Base-by-base conservation (phyloP, 2,113 vertebrate genomes). In the Chamaea fasciata region DNA sequence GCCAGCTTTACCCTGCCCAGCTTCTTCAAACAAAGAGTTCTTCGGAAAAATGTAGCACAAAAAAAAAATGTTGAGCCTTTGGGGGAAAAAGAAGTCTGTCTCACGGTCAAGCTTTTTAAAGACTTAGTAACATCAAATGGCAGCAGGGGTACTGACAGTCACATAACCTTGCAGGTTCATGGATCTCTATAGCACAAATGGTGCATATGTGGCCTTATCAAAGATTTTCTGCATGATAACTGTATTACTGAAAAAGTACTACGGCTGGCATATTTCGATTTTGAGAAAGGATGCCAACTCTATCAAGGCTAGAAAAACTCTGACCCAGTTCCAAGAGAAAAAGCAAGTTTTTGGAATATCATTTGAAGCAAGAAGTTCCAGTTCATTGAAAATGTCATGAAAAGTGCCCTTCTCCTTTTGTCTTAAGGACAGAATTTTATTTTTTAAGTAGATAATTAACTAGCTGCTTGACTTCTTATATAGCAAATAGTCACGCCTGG, bases 1-100 rank as follows among this genome's bases (percentile, higher is more conserved):
- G 96, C 94, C 95, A 95, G 96, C 94, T 96, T 88, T 96, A 96
- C 90, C 94, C 96, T 96, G 94, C 94, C 96, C 96, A 96, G 94
- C 93, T 95, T 95, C 95, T 88, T 95, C 93, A 96, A 94, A 97
- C 96, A 96, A 96, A 91, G 92, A 97, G 87, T 94, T 95, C 85
- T 90, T 90, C 82, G 14, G 28, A 94, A 95, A 97, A 90, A 44
- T 83, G 82, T 87, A 93, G 79, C 87, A 90, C 69, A 95, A 90
- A 86, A 60, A 94, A 95, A 94, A 84, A 95, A 91, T 91, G 87
- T 94, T 89, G 90, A 96, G 92, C 91, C 93, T 96, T 94, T 94
- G 82, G 79, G 87, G 91, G 50, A 70, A 69, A 95, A 94, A 92
- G 78, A 77, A 94, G 79, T 73, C 84, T 93, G 87, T 93, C 92